Base-by-base conservation (phyloP, 2,797 vertebrate genomes). In the Micrastur ruficollis region DNA sequence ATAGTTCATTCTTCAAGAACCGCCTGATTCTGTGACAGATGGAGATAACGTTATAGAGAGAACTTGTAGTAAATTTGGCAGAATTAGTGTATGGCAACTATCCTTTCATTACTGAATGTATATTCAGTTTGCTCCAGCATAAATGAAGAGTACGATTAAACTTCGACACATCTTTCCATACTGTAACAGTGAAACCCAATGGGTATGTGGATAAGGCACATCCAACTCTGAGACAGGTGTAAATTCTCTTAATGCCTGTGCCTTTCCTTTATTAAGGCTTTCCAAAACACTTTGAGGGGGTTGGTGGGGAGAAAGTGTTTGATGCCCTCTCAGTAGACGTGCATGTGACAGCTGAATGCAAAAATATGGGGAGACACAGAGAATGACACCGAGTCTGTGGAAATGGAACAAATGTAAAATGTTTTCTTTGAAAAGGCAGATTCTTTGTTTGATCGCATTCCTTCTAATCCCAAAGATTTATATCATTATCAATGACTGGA, bases 311-410 rank as follows among this genome's bases (percentile, higher is more conserved):
- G 59, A 61, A 81, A 59, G 7, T 17, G 25, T 31, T 89, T 26
- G 18, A 0, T 66, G 56, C 25, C 19, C 19, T 61, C 66, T 52
- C 5, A 26, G 34, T 15, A 86, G 21, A 47, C 18, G 14, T 22
- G 38, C 5, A 1, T n/a, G 71, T 62, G 70, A 50, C 79, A 89
- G 55, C 26, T 72, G 65, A 81, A 9, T 61, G 31, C n/a, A 75
- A 55, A 91, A 87, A 22, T 0, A 22, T 18, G 62, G 32, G n/a
- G 15, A 62, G 34, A 74, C 46, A 44, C 8, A 14, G 25, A 52
- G 53, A 61, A 36, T 0, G 12, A 31, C 32, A 21, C 5, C 0
- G 32, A 68, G 21, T 8, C 20, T 2, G 0, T 46, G 52, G 46
- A 91, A 66, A 40, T 26, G 17, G 52, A 58, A 31, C 12, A 12